phyloP scores from a whole-genome alignment of 2,888 invertebrate genomes.

The Folsomia manolachei region DNA sequence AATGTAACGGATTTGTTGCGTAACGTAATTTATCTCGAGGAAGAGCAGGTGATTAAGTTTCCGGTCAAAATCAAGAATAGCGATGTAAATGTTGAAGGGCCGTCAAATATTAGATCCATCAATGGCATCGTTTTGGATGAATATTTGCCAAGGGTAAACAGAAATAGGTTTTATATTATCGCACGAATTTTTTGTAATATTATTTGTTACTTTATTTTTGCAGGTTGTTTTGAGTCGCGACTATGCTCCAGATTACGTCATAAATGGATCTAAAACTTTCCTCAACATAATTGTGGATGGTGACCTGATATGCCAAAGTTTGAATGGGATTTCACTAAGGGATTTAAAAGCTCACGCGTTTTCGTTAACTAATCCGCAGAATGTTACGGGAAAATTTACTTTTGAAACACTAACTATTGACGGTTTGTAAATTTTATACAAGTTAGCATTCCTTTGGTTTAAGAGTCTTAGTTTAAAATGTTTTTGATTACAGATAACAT shows the following conservation, averaged over 20 bases:
- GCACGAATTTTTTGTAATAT: neutral
- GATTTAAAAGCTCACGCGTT: slow-evolving; percentile 32
- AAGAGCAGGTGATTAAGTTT: neutral
- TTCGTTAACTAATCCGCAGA: slow-evolving; percentile 39
- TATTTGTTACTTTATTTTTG: neutral
- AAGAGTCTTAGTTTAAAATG: neutral
- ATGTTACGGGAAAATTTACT: slow-evolving; percentile 28
- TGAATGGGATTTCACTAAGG: slow-evolving; percentile 32
- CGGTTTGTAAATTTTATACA: slow-evolving; percentile 21
- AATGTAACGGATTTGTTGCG: slow-evolving; percentile 16
- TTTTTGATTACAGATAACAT: neutral
- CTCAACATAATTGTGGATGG: slow-evolving; percentile 19
- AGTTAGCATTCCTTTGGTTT: neutral
- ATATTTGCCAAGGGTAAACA: slow-evolving; percentile 34
- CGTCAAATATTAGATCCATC: slow-evolving; percentile 9
- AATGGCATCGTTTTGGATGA: slow-evolving; percentile 32
- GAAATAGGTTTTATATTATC: neutral
- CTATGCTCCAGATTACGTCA: slow-evolving; percentile 3
- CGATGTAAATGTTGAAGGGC: slow-evolving; percentile 8
- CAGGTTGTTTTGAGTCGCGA: slow-evolving; percentile 30
- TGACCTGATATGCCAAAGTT: slow-evolving; percentile 27
- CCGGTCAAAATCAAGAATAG: slow-evolving; percentile 14
- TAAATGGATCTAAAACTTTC: slow-evolving; percentile 36
- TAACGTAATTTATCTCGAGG: slow-evolving; percentile 10
- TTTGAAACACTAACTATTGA: slow-evolving; percentile 23